Percentiles rank a stretch among this genome's conserved stretches.
Evolutionary conservation across 2,888 invertebrate genomes (phyloP).

Genomic region (Choristoneura rosaceana): DNA sequence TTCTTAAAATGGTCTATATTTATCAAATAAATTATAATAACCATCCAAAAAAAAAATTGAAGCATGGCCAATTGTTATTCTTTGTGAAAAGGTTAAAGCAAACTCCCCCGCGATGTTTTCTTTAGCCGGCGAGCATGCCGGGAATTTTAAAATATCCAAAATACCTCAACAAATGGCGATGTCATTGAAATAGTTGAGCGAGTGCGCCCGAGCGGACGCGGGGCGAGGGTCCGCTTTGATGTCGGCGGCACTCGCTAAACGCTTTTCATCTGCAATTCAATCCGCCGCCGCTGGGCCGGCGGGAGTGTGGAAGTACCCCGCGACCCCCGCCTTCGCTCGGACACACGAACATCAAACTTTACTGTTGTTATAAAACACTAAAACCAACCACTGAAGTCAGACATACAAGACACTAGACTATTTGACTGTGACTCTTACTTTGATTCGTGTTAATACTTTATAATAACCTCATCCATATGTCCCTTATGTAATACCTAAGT

Average conservation of each 20-base stretch:
- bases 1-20: no score
- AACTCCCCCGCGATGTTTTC: constrained; percentile 8
- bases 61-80: no score
- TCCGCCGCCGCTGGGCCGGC: neutral
- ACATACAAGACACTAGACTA: no score
- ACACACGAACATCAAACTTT: constrained; percentile 6
- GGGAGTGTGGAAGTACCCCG: neutral
- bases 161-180: constrained; percentile 29
- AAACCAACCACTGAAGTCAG: no score
- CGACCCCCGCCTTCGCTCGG: constrained; percentile 8
- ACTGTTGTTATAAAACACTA: no score
- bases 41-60: no score
- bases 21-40: no score
- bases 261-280: constrained; percentile 39
- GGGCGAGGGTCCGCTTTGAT: constrained; percentile 50
- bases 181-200: constrained; percentile 51
- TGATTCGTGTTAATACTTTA: no score
- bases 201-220: constrained; percentile 34
- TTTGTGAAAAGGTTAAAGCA: neutral
- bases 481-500: no score
- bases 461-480: no score
- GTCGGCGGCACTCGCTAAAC: constrained; percentile 42
- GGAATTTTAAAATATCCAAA: constrained; percentile 35
- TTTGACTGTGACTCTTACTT: no score
- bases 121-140: neutral